phyloP scores from a whole-genome alignment of 2,888 invertebrate species.

The Drosophila recens region DNA sequence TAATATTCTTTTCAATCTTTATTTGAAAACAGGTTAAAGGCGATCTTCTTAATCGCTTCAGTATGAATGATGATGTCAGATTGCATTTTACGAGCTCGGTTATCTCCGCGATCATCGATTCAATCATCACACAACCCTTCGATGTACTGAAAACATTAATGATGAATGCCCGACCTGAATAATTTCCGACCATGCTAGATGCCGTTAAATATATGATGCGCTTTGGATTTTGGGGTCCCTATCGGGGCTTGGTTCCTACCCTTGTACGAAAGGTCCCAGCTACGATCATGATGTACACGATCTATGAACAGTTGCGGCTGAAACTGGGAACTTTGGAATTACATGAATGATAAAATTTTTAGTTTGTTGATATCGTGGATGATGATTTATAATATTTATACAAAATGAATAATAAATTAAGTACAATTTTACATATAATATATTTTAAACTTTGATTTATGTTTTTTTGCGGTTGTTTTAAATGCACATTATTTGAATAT shows the following conservation, averaged over 20 bases:
- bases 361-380: constrained; percentile 3
- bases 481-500: too few relatives aligned
- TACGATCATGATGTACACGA: constrained; percentile 44
- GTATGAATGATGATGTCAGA: constrained; percentile 29
- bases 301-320: constrained; percentile 57
- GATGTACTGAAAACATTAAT: constrained; percentile 56
- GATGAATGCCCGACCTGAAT: constrained; percentile 44
- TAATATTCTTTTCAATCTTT: not conserved
- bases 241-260: constrained; percentile 48
- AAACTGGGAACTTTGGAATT: constrained; percentile 32
- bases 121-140: constrained; percentile 47
- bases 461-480: too few relatives aligned
- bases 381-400: not conserved
- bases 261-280: constrained; percentile 48
- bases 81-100: constrained; percentile 51
- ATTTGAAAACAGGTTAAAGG: constrained; percentile 33
- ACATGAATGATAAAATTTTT: constrained; percentile 6
- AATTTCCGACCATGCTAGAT: constrained; percentile 20
- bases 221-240: constrained; percentile 46
- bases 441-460: too few relatives aligned
- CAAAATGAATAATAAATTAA: not conserved
- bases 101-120: constrained; percentile 43
- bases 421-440: not conserved
- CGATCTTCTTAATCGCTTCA: constrained; percentile 15
- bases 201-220: constrained; percentile 40